Conservation (phyloP, 2,888 invertebrate species). For the Alitta virens region DNA sequence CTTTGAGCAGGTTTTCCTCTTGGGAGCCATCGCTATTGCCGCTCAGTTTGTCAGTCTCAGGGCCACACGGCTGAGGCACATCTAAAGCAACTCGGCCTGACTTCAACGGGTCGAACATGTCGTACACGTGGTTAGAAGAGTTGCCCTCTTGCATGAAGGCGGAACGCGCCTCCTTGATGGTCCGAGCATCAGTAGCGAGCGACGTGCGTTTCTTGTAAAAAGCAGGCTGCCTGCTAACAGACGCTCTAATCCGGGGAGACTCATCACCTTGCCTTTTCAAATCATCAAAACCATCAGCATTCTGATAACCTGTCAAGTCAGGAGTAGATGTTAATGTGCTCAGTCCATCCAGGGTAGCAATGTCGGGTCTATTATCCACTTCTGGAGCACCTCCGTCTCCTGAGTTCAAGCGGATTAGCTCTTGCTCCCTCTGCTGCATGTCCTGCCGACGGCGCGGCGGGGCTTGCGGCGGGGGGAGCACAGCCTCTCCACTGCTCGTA, state of each 20-base stretch:
- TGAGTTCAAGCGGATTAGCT: no score
- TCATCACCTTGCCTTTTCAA: neutral
- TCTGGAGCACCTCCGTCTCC: no score
- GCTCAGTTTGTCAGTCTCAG: neutral
- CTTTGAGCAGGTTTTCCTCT: slow-evolving; percentile 29
- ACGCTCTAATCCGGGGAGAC: neutral
- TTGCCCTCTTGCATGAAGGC: slow-evolving; percentile 25
- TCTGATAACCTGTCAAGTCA: no score
- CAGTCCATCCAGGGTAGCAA: no score
- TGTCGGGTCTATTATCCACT: no score
- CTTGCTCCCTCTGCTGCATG: no score
- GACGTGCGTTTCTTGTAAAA: slow-evolving; percentile 18
- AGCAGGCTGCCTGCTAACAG: slow-evolving; percentile 13
- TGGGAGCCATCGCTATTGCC: slow-evolving; percentile 1
- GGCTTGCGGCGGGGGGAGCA: no score
- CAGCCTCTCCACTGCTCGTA: no score
- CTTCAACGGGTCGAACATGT: slow-evolving; percentile 30
- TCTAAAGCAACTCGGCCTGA: slow-evolving; percentile 29
- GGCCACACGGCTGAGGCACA: neutral
- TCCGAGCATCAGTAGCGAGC: slow-evolving; percentile 21
- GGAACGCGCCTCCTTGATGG: slow-evolving; percentile 23
- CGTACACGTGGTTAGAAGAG: slow-evolving; percentile 3
- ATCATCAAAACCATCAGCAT: neutral
- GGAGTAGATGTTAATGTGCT: no score
- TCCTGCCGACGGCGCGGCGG: no score